Conservation (phyloP, 2,888 invertebrate species). For the Chrysolina oricalcia region DNA sequence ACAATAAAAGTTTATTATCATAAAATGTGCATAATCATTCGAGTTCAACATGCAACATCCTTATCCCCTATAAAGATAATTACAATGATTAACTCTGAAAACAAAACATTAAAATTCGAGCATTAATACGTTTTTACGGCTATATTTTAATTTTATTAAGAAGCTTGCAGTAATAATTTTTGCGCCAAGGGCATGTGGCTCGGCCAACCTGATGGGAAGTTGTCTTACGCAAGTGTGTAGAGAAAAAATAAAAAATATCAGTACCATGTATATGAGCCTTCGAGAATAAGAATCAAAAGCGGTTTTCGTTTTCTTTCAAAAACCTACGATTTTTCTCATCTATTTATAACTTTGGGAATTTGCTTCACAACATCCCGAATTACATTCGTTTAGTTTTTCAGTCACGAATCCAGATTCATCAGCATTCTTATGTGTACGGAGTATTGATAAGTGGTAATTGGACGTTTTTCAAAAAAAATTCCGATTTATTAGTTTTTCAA, state of each 20-base stretch:
- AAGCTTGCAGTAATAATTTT: constrained; percentile 29
- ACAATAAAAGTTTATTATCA: constrained; percentile 61
- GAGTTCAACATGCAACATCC: constrained; percentile 60
- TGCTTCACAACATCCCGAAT: too few relatives aligned
- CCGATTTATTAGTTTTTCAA: too few relatives aligned
- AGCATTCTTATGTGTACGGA: too few relatives aligned
- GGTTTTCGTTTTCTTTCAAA: too few relatives aligned
- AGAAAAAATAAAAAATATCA: not conserved
- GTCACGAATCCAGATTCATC: too few relatives aligned
- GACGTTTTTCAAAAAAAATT: too few relatives aligned
- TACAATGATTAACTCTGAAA: constrained; percentile 39
- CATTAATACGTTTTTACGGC: constrained; percentile 34
- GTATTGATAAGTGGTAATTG: too few relatives aligned
- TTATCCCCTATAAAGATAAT: constrained; percentile 34
- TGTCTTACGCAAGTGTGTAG: not conserved
- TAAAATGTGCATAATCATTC: constrained; percentile 57
- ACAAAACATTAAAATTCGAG: constrained; percentile 32
- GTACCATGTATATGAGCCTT: too few relatives aligned
- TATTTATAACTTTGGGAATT: too few relatives aligned
- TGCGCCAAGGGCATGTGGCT: not conserved
- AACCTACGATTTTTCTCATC: too few relatives aligned
- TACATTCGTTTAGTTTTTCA: too few relatives aligned
- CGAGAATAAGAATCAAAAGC: too few relatives aligned
- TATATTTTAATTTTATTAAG: constrained; percentile 45
- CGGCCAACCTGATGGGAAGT: not conserved